Base-by-base conservation (phyloP, 2,888 invertebrate genomes). In the Deilephila elpenor region DNA sequence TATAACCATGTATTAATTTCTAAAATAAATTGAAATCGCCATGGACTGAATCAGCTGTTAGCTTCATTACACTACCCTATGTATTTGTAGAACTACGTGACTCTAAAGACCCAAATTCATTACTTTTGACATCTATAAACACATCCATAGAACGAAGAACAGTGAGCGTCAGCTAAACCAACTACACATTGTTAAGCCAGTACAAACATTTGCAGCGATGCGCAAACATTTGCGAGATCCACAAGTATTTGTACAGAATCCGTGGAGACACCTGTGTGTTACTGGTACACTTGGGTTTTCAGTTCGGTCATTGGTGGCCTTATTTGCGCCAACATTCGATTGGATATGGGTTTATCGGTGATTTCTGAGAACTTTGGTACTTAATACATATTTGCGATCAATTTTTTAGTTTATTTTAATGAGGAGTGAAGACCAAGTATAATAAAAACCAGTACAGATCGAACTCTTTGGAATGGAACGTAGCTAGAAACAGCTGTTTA, bases 201-300 rank as follows among this genome's bases (percentile, higher is more conserved):
- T 37, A 20, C 37, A 64, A 64, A 64, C 44, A 64, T 64, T 64
- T 20, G 34, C 62, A 34, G 34, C 34, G 11, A 64, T 64, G 64
- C 14, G 64, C 44, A 44, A 64, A 64, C 20, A 64, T 64, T 44
- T 64, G 44, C 64, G 44, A 11, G 44, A 44, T 44, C 44, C 14
- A 64, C 64, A 64, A 64, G 37, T 64, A 44, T 64, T 64, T 64
- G 64, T 44, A 44, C 64, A 20, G 44, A 64, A 44, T 44, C 37
- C 6, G 64, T 64, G 37, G 44, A 44, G 64, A 64, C 64, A 64
- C 37, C 64, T 64, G 64, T 64, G 37, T 64, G 64, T 64, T 64
- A 62, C 37, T 44, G n/a, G 11, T 20, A 44, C 64, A 44, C 11
- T 44, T 44, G 20, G 14, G 64, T 20, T 5, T 8, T 44, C 14